These are phyloP conservation scores for Irena cyanogastra DNA, from an alignment of 2,113 vertebrate species.

Conservation along the genomic window DNA sequence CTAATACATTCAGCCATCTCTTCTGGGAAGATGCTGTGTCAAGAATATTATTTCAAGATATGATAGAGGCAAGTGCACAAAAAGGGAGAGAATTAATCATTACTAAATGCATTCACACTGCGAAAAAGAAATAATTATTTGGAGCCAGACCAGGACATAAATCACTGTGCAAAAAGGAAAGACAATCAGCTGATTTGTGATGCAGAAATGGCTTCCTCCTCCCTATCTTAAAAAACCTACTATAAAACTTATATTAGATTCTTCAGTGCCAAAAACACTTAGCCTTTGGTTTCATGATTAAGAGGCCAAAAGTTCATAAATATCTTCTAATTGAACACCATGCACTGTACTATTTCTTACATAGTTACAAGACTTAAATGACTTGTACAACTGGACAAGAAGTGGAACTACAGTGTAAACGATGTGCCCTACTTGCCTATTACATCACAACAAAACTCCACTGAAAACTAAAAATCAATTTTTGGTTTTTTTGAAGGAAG, in stretches of 20 bases:
- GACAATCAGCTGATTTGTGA: neutral
- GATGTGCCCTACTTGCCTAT: neutral
- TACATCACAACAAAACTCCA: neutral
- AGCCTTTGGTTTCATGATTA: neutral
- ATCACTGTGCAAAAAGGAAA: neutral
- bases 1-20: neutral
- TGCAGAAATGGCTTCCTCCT: neutral
- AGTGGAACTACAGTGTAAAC: neutral
- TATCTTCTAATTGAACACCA: neutral
- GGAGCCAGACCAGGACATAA: neutral
- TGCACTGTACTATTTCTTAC: neutral
- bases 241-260: neutral
- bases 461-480: neutral
- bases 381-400: neutral
- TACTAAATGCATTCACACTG: neutral
- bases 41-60: neutral
- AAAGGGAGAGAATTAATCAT: neutral
- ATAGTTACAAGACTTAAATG: neutral
- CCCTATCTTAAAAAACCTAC: neutral
- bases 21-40: neutral
- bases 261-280: neutral
- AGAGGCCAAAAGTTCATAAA: constrained; percentile 1
- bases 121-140: neutral
- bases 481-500: neutral
- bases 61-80: neutral